phyloP scores from a whole-genome alignment of 2,113 vertebrate species.

The Cheilinus undulatus region DNA sequence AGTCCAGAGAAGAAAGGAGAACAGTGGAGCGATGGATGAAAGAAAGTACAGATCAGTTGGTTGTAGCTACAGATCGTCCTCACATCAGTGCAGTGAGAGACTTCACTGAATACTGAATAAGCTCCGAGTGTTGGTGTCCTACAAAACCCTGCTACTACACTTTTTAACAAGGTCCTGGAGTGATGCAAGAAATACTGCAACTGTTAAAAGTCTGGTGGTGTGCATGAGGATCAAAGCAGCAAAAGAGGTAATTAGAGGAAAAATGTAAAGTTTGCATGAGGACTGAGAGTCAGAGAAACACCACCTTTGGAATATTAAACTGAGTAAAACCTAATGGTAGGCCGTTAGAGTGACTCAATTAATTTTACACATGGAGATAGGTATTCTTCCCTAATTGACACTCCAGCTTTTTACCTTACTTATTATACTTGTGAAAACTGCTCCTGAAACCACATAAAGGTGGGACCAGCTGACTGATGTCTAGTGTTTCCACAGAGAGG shows the following conservation, averaged over 20 bases:
- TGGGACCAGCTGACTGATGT: no score
- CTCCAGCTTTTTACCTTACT: no score
- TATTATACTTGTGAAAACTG: no score
- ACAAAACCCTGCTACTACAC: slow-evolving; percentile 20
- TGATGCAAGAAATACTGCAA: neutral
- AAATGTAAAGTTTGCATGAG: neutral
- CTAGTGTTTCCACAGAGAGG: no score
- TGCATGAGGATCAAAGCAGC: neutral
- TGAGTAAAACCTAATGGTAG: no score
- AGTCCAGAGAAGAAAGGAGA: slow-evolving; percentile 26
- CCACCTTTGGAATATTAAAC: no score
- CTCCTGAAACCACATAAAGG: no score
- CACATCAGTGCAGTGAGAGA: slow-evolving; percentile 28
- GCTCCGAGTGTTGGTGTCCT: slow-evolving; percentile 11
- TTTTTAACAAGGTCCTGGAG: slow-evolving; percentile 6
- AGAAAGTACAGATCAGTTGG: slow-evolving; percentile 34
- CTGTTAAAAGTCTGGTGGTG: no score
- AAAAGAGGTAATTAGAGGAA: neutral
- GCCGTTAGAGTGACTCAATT: no score
- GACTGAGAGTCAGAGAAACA: neutral
- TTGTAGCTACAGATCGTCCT: slow-evolving; percentile 23
- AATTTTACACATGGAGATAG: no score
- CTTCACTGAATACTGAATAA: slow-evolving; percentile 40
- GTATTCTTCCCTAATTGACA: no score
- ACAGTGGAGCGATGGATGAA: slow-evolving; percentile 9